These are phyloP conservation scores for Anguilla marmorata DNA, from an alignment of 2,797 vertebrate genomes.

Conservation along the genomic window DNA sequence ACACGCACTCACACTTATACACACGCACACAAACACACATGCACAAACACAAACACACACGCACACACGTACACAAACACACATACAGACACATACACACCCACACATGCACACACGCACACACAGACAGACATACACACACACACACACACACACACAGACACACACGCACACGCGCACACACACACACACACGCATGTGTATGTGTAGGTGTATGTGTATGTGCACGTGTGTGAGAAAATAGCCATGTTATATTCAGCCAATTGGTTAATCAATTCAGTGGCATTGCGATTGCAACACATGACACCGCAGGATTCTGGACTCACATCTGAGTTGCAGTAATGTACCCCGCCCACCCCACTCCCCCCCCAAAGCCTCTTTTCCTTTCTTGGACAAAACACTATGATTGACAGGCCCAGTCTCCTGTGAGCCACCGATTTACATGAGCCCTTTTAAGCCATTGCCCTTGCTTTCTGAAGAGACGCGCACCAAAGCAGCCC, in stretches of 20 bases:
- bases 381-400: not conserved
- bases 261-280: not conserved
- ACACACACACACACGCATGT: not conserved
- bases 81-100: too few relatives aligned
- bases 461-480: too few relatives aligned
- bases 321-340: not conserved
- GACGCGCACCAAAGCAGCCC: too few relatives aligned
- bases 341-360: not conserved
- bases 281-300: not conserved
- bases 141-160: not conserved
- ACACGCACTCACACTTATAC: too few relatives aligned
- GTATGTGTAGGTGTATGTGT: not conserved
- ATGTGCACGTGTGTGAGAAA: not conserved
- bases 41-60: too few relatives aligned
- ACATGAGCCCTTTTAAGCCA: not conserved
- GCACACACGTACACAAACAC: too few relatives aligned
- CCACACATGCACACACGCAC: not conserved
- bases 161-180: not conserved
- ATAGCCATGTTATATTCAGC: not conserved
- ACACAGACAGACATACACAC: not conserved
- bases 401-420: not conserved
- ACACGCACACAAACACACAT: too few relatives aligned
- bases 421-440: conserved; percentile 44
- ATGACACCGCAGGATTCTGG: not conserved
- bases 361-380: not conserved